A percentile compares a stretch with the other conserved stretches of the same genome.
phyloP scores from a whole-genome alignment of 1,140 invertebrate species.

The Zaprionus capensis region DNA sequence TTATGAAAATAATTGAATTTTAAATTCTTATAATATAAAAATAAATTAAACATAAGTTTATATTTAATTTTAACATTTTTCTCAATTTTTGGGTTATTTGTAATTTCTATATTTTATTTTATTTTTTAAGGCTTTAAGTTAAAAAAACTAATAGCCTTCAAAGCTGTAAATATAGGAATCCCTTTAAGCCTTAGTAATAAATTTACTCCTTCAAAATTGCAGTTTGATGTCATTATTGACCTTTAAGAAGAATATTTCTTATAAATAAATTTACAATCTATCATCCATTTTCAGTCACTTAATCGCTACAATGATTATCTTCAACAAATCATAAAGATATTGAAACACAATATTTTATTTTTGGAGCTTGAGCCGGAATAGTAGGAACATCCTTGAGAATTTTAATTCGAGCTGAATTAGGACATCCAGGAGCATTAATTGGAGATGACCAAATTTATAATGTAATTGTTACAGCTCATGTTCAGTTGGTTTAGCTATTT shows the following conservation, averaged over 20 bases:
- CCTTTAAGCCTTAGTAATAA: no score
- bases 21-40: no score
- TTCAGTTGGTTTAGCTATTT: no score
- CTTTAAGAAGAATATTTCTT: slow-evolving; percentile 84
- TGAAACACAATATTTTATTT: slow-evolving; percentile 90
- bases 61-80: no score
- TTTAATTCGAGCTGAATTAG: slow-evolving; percentile 89
- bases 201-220: slow-evolving; percentile 86
- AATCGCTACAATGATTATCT: slow-evolving; percentile 86
- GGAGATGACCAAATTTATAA: slow-evolving; percentile 90
- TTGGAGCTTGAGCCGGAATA: slow-evolving; percentile 88
- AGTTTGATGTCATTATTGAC: slow-evolving; percentile 85
- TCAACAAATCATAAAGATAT: slow-evolving; percentile 92
- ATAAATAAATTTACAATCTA: slow-evolving; percentile 86
- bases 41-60: no score
- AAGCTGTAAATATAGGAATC: no score
- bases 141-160: slow-evolving; percentile 86
- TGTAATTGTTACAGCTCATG: slow-evolving; percentile 89
- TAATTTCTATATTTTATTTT: no score
- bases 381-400: slow-evolving; percentile 87
- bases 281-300: slow-evolving; percentile 86
- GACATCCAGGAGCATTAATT: slow-evolving; percentile 86
- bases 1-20: no score
- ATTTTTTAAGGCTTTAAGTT: slow-evolving; percentile 84
- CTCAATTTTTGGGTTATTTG: no score